Base-by-base conservation (phyloP, 2,113 vertebrate species). In the Xiphophorus maculatus region DNA sequence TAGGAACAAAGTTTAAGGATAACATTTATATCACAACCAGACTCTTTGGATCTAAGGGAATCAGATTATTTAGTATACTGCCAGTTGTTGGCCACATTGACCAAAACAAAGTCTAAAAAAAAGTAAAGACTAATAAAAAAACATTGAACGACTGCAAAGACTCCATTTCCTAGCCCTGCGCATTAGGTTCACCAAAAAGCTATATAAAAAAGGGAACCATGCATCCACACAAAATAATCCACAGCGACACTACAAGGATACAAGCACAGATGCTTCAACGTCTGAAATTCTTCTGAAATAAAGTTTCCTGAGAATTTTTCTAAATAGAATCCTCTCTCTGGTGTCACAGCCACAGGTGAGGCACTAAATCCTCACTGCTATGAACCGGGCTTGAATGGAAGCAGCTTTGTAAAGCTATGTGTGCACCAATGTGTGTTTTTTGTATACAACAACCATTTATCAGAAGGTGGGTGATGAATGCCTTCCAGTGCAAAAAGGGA, bases 1-100 rank as follows among this genome's bases (percentile, higher is more conserved):
- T 79, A 80, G 87, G 76, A 84, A 66, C 76, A 76, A 70, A 71
- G 81, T 68, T 83, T 82, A 81, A 89, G 91, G 84, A 89, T 91
- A 88, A 91, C 92, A 93, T 94, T 93, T 92, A 93, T 88, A 94
- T 88, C 89, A 91, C 88, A 93, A 92, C 89, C 85, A 79, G 73
- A 73, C 77, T 85, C 61, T 35, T 33, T 73, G 79, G 32, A 81
- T 76, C 69, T 35, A 69, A 77, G 72, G 69, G 58, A 84, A 76
- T 69, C 69, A 66, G 48, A 70, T 44, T 3, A 15, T 15, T 79
- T 63, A 66, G 54, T 32, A 54, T 25, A 17, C 61, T 76, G 71
- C 77, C 76, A 85, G 5, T 42, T 7, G 5, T 33, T 60, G 42
- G 69, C 60, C 40, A 66, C 60, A 70, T 73, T 71, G 64, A n/a